These are phyloP conservation scores for Enteromius radiatus DNA, from an alignment of 2,797 vertebrate genomes.

Conservation along the genomic window DNA sequence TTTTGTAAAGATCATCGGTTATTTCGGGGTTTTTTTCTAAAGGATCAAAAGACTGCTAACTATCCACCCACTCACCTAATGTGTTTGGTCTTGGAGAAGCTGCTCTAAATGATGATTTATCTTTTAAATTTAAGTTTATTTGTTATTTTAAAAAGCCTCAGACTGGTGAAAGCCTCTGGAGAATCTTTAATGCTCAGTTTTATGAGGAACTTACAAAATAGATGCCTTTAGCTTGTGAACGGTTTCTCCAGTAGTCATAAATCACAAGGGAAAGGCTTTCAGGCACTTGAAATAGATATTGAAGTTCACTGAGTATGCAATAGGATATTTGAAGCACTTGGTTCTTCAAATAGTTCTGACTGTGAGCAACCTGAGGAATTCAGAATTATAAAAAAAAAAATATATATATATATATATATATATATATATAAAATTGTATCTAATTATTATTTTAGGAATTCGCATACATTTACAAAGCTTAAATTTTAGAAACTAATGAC, in stretches of 20 bases:
- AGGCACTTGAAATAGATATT: not conserved
- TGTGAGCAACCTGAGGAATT: not conserved
- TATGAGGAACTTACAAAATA: not conserved
- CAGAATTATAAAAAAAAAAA: too few relatives aligned
- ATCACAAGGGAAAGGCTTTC: not conserved
- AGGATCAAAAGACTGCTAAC: not conserved
- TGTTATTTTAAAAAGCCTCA: not conserved
- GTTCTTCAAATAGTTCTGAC: not conserved
- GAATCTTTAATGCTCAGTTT: not conserved
- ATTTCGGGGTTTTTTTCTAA: not conserved
- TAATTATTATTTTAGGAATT: not conserved
- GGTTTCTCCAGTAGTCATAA: not conserved
- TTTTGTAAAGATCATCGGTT: not conserved
- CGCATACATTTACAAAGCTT: not conserved
- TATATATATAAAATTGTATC: too few relatives aligned
- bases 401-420: too few relatives aligned
- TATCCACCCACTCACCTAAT: slow-evolving; percentile 2
- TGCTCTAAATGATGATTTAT: not conserved
- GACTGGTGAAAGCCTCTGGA: not conserved
- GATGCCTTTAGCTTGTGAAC: not conserved
- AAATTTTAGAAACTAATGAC: not conserved
- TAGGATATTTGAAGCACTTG: not conserved
- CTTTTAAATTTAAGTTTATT: not conserved
- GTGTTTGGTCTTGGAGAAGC: not conserved
- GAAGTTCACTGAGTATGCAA: not conserved